These are phyloP conservation scores for Rhizoglyphus robini DNA, from an alignment of 1,140 invertebrate species.

Conservation along the genomic window DNA sequence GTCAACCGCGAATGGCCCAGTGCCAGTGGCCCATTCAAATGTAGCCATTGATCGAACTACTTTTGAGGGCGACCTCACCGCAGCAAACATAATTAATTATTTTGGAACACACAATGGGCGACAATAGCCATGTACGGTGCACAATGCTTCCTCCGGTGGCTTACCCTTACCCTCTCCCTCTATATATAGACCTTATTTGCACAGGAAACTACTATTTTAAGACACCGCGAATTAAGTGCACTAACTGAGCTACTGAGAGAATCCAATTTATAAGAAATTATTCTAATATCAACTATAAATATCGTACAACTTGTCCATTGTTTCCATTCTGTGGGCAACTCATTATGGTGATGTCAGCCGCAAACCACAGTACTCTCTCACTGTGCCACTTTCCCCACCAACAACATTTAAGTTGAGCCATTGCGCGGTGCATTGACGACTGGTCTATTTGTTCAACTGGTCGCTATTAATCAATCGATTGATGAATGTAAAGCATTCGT, in stretches of 20 bases:
- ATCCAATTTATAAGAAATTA: conserved; percentile 6
- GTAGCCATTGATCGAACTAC: no score
- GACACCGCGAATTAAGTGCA: neutral
- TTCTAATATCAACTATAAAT: neutral
- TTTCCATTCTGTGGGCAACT: no score
- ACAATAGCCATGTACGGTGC: neutral
- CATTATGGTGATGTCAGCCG: no score
- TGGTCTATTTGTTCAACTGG: no score
- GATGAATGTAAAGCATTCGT: no score
- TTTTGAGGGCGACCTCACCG: neutral
- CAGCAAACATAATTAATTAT: conserved; percentile 12
- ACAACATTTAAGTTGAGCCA: no score
- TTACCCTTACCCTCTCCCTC: neutral
- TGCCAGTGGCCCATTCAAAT: neutral
- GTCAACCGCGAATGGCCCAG: neutral
- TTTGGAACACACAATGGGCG: neutral
- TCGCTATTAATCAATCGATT: no score
- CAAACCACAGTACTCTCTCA: no score
- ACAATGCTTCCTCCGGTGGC: neutral
- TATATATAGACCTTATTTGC: neutral
- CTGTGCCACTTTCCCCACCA: no score
- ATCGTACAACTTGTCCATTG: neutral
- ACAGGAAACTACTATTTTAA: conserved; percentile 6
- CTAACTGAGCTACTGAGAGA: neutral
- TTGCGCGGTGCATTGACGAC: no score